Base-by-base conservation (phyloP, 1,140 invertebrate genomes). In the Monochamus saltuarius region DNA sequence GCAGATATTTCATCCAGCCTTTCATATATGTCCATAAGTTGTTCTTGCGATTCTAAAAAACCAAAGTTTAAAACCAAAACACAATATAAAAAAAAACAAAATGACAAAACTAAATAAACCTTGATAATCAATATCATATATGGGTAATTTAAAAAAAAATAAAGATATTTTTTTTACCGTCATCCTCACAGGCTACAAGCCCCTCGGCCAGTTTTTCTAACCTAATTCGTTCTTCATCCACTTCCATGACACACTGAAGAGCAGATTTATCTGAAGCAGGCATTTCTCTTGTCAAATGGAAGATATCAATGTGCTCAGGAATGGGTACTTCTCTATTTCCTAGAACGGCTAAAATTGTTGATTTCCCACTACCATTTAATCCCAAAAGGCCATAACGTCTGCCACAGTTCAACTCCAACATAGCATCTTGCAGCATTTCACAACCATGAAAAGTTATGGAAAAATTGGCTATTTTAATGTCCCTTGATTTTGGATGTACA, bases 391-490 rank as follows among this genome's bases (percentile, higher is more conserved):
- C 98, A 79, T 99, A 99, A 67, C 97, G 85, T 68, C 95, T 81
- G 0, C 97, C 96, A 76, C 94, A 97, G 81, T 98, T 99, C 70
- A 99, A 84, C 79, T 99, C 97, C 0, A 99, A 80, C 76, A 93
- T 89, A 0, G 97, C 97, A 76, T 99, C 98, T 73, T 92, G 90
- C 47, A 99, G 82, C 57, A 99, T 81, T 82, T 99, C 98, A 69
- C 87, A 85, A 46, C 98, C 98, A 77, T 99, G 97, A 78, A 99
- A 99, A 47, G 95, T 98, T 52, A 99, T 94, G 36, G 96, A 97
- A 73, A 99, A 91, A 75, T 94, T 97, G 53, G 92, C 91, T 71
- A 99, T 96, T 78, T 99, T 99, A 29, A 99, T 84, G 79, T 99
- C 97, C 61, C 97, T 83, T 61, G 94, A 95, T 63, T 94, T 87